These are phyloP conservation scores for Miltochrista miniata DNA, from an alignment of 2,888 invertebrate genomes.

Conservation along the genomic window DNA sequence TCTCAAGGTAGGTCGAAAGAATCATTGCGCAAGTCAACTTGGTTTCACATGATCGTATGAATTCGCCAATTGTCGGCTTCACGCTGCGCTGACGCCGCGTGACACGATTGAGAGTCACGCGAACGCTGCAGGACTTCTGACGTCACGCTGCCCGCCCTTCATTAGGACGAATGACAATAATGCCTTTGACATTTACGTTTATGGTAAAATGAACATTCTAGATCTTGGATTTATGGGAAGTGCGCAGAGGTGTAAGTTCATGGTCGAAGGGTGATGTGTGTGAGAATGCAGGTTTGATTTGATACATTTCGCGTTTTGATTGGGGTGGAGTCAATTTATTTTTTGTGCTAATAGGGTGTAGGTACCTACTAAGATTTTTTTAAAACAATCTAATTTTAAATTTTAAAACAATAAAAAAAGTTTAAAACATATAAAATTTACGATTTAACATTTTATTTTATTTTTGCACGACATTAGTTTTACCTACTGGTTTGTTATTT, in stretches of 20 bases:
- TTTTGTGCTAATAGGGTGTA: too few relatives aligned
- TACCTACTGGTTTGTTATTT: too few relatives aligned
- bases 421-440: too few relatives aligned
- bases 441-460: too few relatives aligned
- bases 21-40: slow-evolving; percentile 44
- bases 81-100: slow-evolving; percentile 63
- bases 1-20: slow-evolving; percentile 36
- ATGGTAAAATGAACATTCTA: slow-evolving; percentile 71
- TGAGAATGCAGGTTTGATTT: slow-evolving; percentile 27
- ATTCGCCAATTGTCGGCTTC: slow-evolving; percentile 43
- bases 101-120: slow-evolving; percentile 44
- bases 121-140: slow-evolving; percentile 33
- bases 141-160: slow-evolving; percentile 38
- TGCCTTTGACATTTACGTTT: slow-evolving; percentile 63
- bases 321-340: slow-evolving; percentile 8
- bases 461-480: too few relatives aligned
- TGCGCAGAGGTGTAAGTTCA: slow-evolving; percentile 52
- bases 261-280: slow-evolving; percentile 45
- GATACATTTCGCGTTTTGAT: slow-evolving; percentile 10
- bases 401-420: too few relatives aligned
- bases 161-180: slow-evolving; percentile 56
- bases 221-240: slow-evolving; percentile 74
- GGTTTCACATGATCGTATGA: slow-evolving; percentile 16
- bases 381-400: too few relatives aligned
- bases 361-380: too few relatives aligned